These are phyloP conservation scores for Trypoxylus dichotomus DNA, from an alignment of 1,140 invertebrate species.

Conservation along the genomic window DNA sequence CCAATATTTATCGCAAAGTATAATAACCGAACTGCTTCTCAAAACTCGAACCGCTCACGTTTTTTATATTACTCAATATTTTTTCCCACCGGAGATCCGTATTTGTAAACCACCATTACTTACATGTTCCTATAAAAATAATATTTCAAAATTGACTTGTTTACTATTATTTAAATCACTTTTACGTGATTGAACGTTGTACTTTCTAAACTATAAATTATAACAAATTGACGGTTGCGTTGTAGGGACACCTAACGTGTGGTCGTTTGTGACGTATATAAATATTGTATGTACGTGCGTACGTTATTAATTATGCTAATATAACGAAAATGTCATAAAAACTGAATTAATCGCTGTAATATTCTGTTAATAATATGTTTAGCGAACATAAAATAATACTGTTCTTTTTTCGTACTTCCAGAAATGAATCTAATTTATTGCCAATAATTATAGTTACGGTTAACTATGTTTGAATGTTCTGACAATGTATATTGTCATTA, in stretches of 20 bases:
- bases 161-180: slow-evolving; percentile 16
- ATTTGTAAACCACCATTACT: neutral
- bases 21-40: neutral
- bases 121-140: neutral
- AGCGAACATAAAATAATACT: neutral
- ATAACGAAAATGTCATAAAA: slow-evolving; percentile 18
- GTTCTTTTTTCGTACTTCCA: neutral
- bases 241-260: slow-evolving; percentile 12
- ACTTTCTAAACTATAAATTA: slow-evolving; percentile 21
- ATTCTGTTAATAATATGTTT: slow-evolving; percentile 17
- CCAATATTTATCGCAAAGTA: neutral
- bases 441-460: neutral
- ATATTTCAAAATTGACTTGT: slow-evolving; percentile 11
- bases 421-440: neutral
- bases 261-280: slow-evolving; percentile 9
- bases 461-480: neutral
- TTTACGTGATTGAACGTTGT: slow-evolving; percentile 10
- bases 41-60: neutral
- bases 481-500: neutral
- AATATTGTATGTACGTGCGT: neutral
- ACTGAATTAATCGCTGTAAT: slow-evolving; percentile 21
- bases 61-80: neutral
- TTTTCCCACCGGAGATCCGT: neutral
- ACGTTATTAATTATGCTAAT: slow-evolving; percentile 14
- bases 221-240: slow-evolving; percentile 9